Conservation (phyloP, 2,888 invertebrate genomes). For the Coenonympha arcania region DNA sequence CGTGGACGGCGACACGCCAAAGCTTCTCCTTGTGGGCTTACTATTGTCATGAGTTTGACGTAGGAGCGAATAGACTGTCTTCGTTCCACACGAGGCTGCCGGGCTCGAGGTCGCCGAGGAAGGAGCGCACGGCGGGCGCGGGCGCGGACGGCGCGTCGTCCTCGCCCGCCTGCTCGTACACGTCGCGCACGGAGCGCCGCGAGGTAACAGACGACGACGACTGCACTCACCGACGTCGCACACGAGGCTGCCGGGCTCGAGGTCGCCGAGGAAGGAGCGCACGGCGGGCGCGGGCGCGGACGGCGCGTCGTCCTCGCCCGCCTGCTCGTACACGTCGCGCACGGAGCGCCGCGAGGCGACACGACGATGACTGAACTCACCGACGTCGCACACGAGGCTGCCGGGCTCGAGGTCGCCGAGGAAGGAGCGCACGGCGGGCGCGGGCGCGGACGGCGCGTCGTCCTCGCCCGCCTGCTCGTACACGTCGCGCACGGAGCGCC, state of each 20-base stretch:
- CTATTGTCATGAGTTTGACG: too few relatives aligned
- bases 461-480: constrained; percentile 91
- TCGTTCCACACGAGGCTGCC: constrained; percentile 94
- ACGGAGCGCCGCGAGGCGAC: constrained; percentile 89
- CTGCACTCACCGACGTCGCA: constrained; percentile 90
- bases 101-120: constrained; percentile 89
- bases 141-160: constrained; percentile 57
- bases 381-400: constrained; percentile 94
- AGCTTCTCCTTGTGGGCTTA: too few relatives aligned
- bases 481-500: constrained; percentile 95
- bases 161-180: constrained; percentile 92
- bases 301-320: constrained; percentile 76
- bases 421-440: constrained; percentile 87
- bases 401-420: constrained; percentile 90
- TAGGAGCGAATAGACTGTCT: constrained; percentile 75
- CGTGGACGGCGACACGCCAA: too few relatives aligned
- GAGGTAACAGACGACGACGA: too few relatives aligned
- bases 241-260: constrained; percentile 93
- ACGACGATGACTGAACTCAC: constrained; percentile 75
- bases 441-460: constrained; percentile 51
- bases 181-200: constrained; percentile 96
- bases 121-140: constrained; percentile 85
- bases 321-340: constrained; percentile 96
- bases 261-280: constrained; percentile 86
- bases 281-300: constrained; percentile 78